Conservation (phyloP, 1,140 invertebrate species). For the Zeugodacus cucurbitae region DNA sequence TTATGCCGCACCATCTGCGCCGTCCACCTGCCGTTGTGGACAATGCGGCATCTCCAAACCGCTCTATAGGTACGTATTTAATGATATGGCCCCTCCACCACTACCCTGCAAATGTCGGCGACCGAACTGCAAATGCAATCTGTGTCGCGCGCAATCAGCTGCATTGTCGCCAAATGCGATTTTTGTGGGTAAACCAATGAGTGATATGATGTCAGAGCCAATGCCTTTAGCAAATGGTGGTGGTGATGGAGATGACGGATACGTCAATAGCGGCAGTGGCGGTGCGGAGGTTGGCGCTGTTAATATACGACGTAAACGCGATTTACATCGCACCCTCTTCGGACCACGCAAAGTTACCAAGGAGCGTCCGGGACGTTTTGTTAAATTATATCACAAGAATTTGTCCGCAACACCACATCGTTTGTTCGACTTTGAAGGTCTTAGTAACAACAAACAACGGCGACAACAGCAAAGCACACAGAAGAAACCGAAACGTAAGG, state of each 20-base stretch:
- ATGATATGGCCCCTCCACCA: background rate
- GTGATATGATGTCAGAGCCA: background rate
- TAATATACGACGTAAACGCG: slow-evolving; percentile 50
- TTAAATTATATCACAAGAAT: slow-evolving; percentile 60
- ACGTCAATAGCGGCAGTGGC: background rate
- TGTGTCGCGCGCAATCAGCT: background rate
- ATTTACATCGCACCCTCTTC: slow-evolving; percentile 45
- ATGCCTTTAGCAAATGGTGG: background rate
- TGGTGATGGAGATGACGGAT: background rate
- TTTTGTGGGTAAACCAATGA: background rate
- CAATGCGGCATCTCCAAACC: slow-evolving; percentile 48
- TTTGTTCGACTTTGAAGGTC: slow-evolving; percentile 43
- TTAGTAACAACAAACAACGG: background rate
- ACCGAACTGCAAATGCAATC: slow-evolving; percentile 34
- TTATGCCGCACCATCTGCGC: slow-evolving; percentile 38
- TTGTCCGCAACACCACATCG: slow-evolving; percentile 47
- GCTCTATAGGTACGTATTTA: slow-evolving; percentile 57
- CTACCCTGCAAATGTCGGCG: slow-evolving; percentile 4
- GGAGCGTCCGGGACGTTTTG: slow-evolving; percentile 53
- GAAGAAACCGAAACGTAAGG: slow-evolving; percentile 51
- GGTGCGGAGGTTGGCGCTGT: background rate
- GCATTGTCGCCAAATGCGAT: background rate
- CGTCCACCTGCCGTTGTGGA: slow-evolving; percentile 48
- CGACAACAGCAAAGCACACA: background rate
- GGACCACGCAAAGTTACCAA: slow-evolving; percentile 26